Evolutionary conservation across 1,140 invertebrate species (phyloP), one percentile per base, ranked within the genome.

Genomic region (Holcopasites calliopsidis): DNA sequence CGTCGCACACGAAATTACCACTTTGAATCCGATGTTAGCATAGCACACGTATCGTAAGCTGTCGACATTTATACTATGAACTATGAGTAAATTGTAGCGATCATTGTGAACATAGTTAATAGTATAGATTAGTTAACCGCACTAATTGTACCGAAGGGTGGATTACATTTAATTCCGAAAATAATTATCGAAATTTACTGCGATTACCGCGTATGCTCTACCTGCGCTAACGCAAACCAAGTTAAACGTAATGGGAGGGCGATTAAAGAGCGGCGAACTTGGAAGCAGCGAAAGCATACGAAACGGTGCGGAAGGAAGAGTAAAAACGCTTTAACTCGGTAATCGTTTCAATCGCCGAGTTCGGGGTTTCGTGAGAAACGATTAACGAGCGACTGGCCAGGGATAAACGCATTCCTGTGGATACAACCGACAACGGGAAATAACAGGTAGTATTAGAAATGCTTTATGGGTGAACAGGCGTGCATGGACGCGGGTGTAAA

Each of bases 51-150:
- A 74, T 65, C 62, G 71, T 74, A 74, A 74, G 71, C 71, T 74
- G 71, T 74, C 71, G 71, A 74, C 71, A 74, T 75, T 79, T 80
- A 68, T 75, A 71, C 77, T 75, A 68, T 74, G 58, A 80, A 80
- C 78, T 79, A 65, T 74, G 71, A 74, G 47, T 35, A 66, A 74
- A 74, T 66, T 74, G 71, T 74, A 74, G 77, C 77, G 57, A 75
- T 61, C 60, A 79, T 79, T 80, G 70, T 79, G 70, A 55, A 66
- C 71, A 69, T 58, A 80, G 77, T 80, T 66, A 58, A 74, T 75
- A 79, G 71, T 61, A 68, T 75, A 76, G 74, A 71, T 70, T 71
- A 80, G 77, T 50, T 69, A 74, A 68, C 73, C 71, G 77, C 73
- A 80, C 64, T 80, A 58, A 73, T 80, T 65, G 71, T 75, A 80